These are phyloP conservation scores for Acromyrmex heyeri DNA, from an alignment of 1,140 invertebrate genomes.

Conservation along the genomic window DNA sequence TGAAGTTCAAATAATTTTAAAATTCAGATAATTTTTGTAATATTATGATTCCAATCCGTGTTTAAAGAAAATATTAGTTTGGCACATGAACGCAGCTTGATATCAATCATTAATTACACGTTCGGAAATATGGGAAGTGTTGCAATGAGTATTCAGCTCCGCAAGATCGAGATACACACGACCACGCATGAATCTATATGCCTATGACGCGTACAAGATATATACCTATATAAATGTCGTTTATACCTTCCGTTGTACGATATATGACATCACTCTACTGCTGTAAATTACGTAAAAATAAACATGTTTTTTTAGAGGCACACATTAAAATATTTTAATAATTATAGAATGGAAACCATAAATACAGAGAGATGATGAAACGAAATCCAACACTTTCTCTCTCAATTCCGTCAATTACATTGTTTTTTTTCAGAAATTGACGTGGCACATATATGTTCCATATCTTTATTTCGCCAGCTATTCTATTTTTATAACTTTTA, in stretches of 20 bases:
- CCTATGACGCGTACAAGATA: conserved; percentile 36
- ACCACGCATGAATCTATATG: conserved; percentile 17
- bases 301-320: not conserved
- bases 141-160: conserved; percentile 29
- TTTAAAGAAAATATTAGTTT: conserved; percentile 10
- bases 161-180: conserved; percentile 48
- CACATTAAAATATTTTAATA: not conserved
- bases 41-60: not conserved
- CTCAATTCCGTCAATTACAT: not conserved
- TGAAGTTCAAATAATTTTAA: not conserved
- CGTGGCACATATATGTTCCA: not conserved
- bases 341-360: not conserved
- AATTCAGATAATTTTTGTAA: not conserved
- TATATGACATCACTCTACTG: conserved; percentile 7
- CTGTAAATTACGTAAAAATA: conserved; percentile 24
- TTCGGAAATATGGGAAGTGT: conserved; percentile 62
- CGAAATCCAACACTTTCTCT: not conserved
- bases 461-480: conserved; percentile 6
- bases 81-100: conserved; percentile 16
- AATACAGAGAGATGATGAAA: not conserved
- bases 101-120: conserved; percentile 53
- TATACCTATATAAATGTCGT: conserved; percentile 1
- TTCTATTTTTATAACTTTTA: not conserved
- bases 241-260: not conserved
- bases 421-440: not conserved